Conservation (phyloP, 2,797 vertebrate species). For the Sebastes hopkinsi region DNA sequence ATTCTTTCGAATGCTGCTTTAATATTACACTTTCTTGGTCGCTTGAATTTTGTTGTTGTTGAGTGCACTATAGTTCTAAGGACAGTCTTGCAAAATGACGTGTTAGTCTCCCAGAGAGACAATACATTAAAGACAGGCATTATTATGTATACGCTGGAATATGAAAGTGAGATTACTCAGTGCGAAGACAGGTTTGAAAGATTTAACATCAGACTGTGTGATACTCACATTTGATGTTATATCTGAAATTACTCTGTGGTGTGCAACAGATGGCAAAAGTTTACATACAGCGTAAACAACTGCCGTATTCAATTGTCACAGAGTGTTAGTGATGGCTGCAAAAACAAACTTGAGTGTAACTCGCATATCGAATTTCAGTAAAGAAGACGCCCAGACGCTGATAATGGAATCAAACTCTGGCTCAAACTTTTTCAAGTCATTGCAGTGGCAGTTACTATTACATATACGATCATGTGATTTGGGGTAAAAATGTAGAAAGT, state of each 20-base stretch:
- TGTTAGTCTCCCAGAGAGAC: not conserved
- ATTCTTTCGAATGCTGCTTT: not conserved
- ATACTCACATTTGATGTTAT: not conserved
- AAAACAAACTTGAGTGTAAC: not conserved
- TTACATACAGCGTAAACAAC: not conserved
- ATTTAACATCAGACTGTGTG: not conserved
- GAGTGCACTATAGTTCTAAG: too few species aligned
- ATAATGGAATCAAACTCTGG: not conserved
- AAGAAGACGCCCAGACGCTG: not conserved
- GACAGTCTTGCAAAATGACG: not conserved
- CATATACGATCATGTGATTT: not conserved
- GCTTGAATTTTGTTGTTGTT: not conserved
- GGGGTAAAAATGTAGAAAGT: not conserved
- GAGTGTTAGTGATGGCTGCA: not conserved
- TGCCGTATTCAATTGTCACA: not conserved
- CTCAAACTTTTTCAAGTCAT: not conserved
- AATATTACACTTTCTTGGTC: not conserved
- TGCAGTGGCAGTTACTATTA: not conserved
- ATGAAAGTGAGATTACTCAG: not conserved
- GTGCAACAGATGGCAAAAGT: not conserved
- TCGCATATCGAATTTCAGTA: not conserved
- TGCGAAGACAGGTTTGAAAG: conserved; percentile 1
- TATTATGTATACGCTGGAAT: not conserved
- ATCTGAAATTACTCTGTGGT: conserved; percentile 1
- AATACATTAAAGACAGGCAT: not conserved